A percentile compares a stretch with the other conserved stretches of the same genome.
phyloP scores from a whole-genome alignment of 2,113 vertebrate species.

The Centropus bengalensis region DNA sequence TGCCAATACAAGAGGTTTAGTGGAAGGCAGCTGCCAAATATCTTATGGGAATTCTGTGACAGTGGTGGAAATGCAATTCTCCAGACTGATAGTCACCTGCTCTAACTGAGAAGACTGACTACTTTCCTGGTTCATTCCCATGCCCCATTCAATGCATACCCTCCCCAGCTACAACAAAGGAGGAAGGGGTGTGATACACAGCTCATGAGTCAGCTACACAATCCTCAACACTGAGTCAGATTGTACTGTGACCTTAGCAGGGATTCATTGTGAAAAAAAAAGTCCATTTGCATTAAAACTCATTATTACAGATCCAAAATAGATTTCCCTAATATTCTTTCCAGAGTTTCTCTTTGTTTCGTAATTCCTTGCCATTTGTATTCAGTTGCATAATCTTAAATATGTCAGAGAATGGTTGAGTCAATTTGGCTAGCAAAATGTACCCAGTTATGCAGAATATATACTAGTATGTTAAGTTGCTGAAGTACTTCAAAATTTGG shows the following conservation, averaged over 20 bases:
- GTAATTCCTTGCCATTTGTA: not conserved
- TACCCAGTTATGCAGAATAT: not conserved
- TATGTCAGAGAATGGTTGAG: not conserved
- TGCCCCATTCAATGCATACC: not conserved
- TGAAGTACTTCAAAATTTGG: not conserved
- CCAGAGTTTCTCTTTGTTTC: not conserved
- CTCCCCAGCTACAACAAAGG: not conserved
- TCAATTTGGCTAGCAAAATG: not conserved
- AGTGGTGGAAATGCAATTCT: not conserved
- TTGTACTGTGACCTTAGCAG: not conserved
- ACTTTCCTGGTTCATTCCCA: not conserved
- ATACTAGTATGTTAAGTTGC: not conserved
- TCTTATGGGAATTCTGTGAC: not conserved
- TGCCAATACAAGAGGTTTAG: not conserved
- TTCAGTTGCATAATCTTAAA: not conserved
- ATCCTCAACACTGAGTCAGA: not conserved
- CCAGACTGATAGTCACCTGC: not conserved
- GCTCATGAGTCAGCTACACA: not conserved
- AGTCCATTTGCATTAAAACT: not conserved
- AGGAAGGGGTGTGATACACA: not conserved
- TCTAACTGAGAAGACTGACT: not conserved
- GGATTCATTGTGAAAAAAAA: accelerated
- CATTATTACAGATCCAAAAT: not conserved
- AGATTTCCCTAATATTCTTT: not conserved
- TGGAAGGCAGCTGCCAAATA: not conserved